Base-by-base conservation (phyloP, 2,113 vertebrate genomes). In the Rhegmatorhina hoffmannsi region DNA sequence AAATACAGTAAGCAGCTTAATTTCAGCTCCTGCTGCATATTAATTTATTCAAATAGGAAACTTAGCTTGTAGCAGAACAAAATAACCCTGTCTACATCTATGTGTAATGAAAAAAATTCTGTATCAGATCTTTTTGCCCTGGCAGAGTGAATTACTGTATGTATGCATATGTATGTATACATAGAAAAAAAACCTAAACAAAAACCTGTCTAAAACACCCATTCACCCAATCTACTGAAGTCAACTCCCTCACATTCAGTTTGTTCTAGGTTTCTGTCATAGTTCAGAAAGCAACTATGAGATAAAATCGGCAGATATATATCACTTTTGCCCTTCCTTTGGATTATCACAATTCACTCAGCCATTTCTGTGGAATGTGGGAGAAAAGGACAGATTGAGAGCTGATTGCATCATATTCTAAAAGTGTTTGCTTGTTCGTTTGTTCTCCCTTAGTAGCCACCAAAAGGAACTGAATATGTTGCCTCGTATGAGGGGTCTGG, bases 111-210 rank as follows among this genome's bases (percentile, higher is more conserved):
- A 78, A 88, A 87, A 12, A 50, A 69, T 15, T 43, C 40, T 43
- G 40, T 43, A 43, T 63, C 70, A 63, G 17, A 70, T 7, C 29
- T 67, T 74, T 77, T 63, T 82, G 26, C 29, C 33, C 18, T 63
- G 29, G 3, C 7, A 60, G 8, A 24, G 6, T 1, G 1, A 86
- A 77, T 46, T 56, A 46, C 11, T 83, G 3, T 5, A 7, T 26
- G 10, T 59, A 6, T 40, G 3, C 9, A 10, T 18, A 36, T 2
- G 3, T 18, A 33, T 2, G 3, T 23, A 13, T 31, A 68, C 0
- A 2, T 14, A 69, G 20, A 4, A 46, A 64, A 43, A 12, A 31
- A 50, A 47, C 9, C 34, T 49, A 49, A 49, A 49, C 13, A 13
- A 50, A 50, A 25, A 33, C 19, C 20, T 77, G 7, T 33, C 7